Evolutionary conservation across 2,113 vertebrate genomes (phyloP), one percentile per base, ranked within the genome.

Genomic region (Phylloscopus whistleri): DNA sequence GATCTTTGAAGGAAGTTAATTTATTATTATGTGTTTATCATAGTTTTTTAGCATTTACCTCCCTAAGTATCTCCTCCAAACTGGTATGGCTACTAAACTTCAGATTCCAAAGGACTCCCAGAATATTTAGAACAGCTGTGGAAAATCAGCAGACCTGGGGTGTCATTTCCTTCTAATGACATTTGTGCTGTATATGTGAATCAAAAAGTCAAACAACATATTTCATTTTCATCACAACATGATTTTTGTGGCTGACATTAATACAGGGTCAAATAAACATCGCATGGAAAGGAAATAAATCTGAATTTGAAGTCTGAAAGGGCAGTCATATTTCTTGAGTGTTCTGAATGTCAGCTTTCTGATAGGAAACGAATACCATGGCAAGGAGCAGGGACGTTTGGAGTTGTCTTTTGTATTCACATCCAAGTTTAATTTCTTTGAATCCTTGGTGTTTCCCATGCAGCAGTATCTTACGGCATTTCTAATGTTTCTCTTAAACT

Each of bases 331-430:
- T 96, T 97, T 98, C 97, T 96, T 93, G 95, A 97, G 80, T 97
- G 97, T 90, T 97, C 92, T 98, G 97, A 98, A 98, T 98, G 98
- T 98, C 98, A 98, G 82, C 53, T 89, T 84, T 93, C 93, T 97
- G 98, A 98, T 98, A 95, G 84, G 94, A 97, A 97, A 95, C 90
- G 89, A 97, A 96, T 85, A 92, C 96, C 97, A 81, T 64, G 74
- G 93, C 90, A 56, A 89, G 51, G 70, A 89, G 84, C 55, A 28
- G 85, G 87, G 58, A 74, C 70, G 28, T 43, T 84, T 69, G 90
- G 4, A 92, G 78, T 94, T 87, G 80, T 97, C 97, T 96, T 91
- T 66, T 83, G 87, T 53, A 22, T 93, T 93, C 84, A 93, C 94
- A 73, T 89, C 92, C 59, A 86, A 84, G 89, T 97, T 97, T 97